Base-by-base conservation (phyloP, 2,113 vertebrate genomes). In the Vulpes lagopus region DNA sequence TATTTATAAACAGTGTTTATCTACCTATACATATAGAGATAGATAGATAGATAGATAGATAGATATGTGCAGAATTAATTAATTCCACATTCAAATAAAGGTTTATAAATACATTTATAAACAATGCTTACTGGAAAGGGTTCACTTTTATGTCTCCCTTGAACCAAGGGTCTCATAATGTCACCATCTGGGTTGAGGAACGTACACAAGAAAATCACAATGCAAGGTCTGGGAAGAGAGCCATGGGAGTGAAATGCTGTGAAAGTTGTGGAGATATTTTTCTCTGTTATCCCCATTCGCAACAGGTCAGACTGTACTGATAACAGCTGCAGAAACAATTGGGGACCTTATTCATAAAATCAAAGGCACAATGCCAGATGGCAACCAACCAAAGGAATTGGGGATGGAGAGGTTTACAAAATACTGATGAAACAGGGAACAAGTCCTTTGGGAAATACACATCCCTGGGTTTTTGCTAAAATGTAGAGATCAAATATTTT, bases 361-460 rank as follows among this genome's bases (percentile, higher is more conserved):
- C 79, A 94, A 96, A 98, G 96, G 96, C 98, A 97, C 64, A 74
- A 8, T 78, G 94, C 95, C 98, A 98, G 94, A 97, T 98, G 98
- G 96, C 98, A 97, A 78, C 57, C 2, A 73, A 98, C 85, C 97
- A 98, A 95, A 92, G 88, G 81, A 94, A 78, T 12, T 17, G 95
- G 92, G 84, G 35, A 93, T 95, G 85, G 27, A 0, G 9, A 95
- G 81, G 55, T 97, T 97, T 93, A 96, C 98, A 98, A 98, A 98
- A 96, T 94, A 38, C 81, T 51, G 49, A 81, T 60, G 92, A 90
- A 94, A 86, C 0, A 30, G 32, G 55, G 22, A 97, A 89, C 17
- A 85, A 92, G 57, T 83, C 43, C 94, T 98, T 80, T 23, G 43
- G 81, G 88, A 76, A 64, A 96, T 20, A 97, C 35, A 76, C 38